phyloP scores from a whole-genome alignment of 2,113 vertebrate genomes.

The Camelus dromedarius region DNA sequence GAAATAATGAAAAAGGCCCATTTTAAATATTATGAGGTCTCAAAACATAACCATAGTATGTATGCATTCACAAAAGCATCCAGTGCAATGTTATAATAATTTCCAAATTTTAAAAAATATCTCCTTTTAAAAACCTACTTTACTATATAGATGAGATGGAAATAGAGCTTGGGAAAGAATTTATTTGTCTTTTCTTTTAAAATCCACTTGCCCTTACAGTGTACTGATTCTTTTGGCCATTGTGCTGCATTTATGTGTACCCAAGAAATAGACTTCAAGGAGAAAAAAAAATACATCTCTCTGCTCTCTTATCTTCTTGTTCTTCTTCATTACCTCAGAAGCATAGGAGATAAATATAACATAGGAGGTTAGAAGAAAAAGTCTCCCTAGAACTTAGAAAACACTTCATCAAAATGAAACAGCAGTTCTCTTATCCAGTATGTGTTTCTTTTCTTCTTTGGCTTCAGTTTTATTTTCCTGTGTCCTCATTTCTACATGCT shows the following conservation, averaged over 20 bases:
- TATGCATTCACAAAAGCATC: background rate
- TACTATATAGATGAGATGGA: constrained; percentile 2
- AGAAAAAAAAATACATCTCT: constrained; percentile 56
- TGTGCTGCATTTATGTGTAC: constrained; percentile 46
- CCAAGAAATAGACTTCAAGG: constrained; percentile 62
- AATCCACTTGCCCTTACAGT: constrained; percentile 50
- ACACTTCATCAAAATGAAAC: constrained; percentile 76
- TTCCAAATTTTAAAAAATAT: background rate
- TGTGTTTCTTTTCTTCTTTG: constrained; percentile 49
- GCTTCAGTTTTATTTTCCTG: constrained; percentile 59
- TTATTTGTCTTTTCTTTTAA: constrained; percentile 40
- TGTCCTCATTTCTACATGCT: constrained; percentile 48
- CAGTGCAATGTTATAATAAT: background rate
- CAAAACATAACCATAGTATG: background rate
- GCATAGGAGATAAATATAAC: constrained; percentile 69
- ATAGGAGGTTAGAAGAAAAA: constrained; percentile 58
- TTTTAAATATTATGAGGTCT: background rate
- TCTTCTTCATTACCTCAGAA: constrained; percentile 57
- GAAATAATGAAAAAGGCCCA: background rate
- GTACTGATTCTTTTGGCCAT: constrained; percentile 24
- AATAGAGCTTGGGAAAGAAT: background rate
- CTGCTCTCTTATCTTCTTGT: constrained; percentile 66
- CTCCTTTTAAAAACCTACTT: background rate
- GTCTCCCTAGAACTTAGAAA: constrained; percentile 59
- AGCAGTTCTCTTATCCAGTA: constrained; percentile 53